Evolutionary conservation across 1,140 invertebrate genomes (phyloP).

Genomic region (Halesus radiatus): DNA sequence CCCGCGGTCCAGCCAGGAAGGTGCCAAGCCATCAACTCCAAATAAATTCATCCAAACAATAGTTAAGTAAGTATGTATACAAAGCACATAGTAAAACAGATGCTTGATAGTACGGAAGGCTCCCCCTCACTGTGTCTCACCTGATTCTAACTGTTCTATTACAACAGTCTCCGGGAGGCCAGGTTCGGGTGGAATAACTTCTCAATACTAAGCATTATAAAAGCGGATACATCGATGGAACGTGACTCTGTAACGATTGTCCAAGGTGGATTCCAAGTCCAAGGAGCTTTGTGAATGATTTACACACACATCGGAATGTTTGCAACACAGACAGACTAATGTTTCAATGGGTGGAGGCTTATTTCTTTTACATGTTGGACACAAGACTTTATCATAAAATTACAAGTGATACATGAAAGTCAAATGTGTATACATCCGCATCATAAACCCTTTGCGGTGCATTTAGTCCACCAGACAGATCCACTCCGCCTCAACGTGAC

Average conservation of each 20-base stretch:
- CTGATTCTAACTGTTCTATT: too few relatives aligned
- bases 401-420: background rate
- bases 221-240: background rate
- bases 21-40: slow-evolving; percentile 31
- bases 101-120: too few relatives aligned
- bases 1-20: slow-evolving; percentile 46
- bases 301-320: slow-evolving; percentile 5
- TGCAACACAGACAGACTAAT: slow-evolving; percentile 6
- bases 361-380: background rate
- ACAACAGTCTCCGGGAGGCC: too few relatives aligned
- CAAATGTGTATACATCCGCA: background rate
- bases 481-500: too few relatives aligned
- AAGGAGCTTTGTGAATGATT: background rate
- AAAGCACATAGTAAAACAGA: slow-evolving; percentile 15
- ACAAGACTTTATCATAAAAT: slow-evolving; percentile 1
- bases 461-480: too few relatives aligned
- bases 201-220: slow-evolving; percentile 5
- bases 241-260: background rate
- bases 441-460: background rate
- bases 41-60: slow-evolving; percentile 32
- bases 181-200: too few relatives aligned
- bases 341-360: background rate
- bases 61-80: slow-evolving; percentile 32
- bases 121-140: too few relatives aligned
- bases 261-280: background rate